Conservation (phyloP, 2,113 vertebrate genomes). For the Oostethus manadensis region DNA sequence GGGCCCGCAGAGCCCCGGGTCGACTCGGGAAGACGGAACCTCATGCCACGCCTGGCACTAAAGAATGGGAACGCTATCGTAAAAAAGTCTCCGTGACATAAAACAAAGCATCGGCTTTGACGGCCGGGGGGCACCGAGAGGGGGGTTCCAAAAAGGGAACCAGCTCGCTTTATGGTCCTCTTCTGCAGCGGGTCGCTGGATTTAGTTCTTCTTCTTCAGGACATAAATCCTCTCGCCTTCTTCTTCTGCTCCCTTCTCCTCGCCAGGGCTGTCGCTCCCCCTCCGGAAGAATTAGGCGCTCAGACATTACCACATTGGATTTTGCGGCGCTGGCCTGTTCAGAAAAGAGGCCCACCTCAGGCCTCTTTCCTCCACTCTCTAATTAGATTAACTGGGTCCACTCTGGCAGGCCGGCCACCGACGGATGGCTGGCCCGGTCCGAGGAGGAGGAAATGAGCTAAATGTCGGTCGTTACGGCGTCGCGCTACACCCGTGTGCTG, state of each 20-base stretch:
- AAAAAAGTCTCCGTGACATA: slow-evolving; percentile 55
- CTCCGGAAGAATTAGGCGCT: slow-evolving; percentile 76
- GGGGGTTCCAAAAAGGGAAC: slow-evolving; percentile 44
- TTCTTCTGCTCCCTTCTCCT: slow-evolving; percentile 17
- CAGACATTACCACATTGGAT: slow-evolving; percentile 77
- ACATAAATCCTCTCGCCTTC: slow-evolving; percentile 67
- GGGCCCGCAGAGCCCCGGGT: slow-evolving; percentile 10
- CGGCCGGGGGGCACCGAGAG: slow-evolving; percentile 17
- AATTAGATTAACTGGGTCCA: no score
- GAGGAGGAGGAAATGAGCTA: slow-evolving; percentile 72
- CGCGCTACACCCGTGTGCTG: slow-evolving; percentile 73
- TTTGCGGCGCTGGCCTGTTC: slow-evolving; percentile 66
- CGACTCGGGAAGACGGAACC: slow-evolving; percentile 20
- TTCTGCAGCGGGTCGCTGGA: slow-evolving; percentile 44
- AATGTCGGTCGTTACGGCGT: slow-evolving; percentile 68
- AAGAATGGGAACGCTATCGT: slow-evolving; percentile 40
- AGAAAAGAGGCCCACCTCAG: slow-evolving; percentile 26
- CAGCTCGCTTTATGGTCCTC: slow-evolving; percentile 57
- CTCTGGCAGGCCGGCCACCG: slow-evolving; percentile 67
- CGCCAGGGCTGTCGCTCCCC: slow-evolving; percentile 57
- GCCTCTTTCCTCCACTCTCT: no score
- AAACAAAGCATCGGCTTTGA: slow-evolving; percentile 66
- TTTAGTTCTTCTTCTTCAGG: slow-evolving; percentile 67
- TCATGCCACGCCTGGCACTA: slow-evolving; percentile 24
- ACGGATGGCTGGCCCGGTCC: slow-evolving; percentile 61